Base-by-base conservation (phyloP, 1,140 invertebrate species). In the Protaetia brevitarsis region DNA sequence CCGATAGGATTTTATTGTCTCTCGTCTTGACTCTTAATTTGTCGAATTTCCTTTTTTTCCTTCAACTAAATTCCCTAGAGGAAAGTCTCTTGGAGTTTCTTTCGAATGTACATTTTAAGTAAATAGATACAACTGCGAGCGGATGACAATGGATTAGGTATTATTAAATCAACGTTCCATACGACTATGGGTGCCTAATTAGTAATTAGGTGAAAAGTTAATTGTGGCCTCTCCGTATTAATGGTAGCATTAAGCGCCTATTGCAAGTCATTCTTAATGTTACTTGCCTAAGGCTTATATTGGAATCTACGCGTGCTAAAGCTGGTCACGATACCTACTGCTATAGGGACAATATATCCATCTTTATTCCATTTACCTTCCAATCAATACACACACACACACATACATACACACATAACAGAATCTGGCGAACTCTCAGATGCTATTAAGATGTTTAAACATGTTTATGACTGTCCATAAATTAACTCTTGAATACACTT, bases 251-350 rank as follows among this genome's bases (percentile, higher is more conserved):
- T 19, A 10, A 11, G 23, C 13, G 51, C 23, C n/a, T 10, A 11
- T 10, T 56, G 51, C 51, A 56, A 56, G 51, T 56, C 51, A 56
- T 56, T 16, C 51, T 56, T 16, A 56, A 27, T 19, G 13, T n/a
- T n/a, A n/a, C 26, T 19, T 56, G 51, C 51, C 51, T 13, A 27
- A 4, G 51, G n/a, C 11, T 27, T 19, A 56, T 27, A n/a, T n/a
- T n/a, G n/a, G 26, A 11, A 56, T 2, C 11, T 27, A 19, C 51
- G 23, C 51, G 26, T 27, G 51, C 19, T 21, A 21, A 10, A 27
- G 31, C 31, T 27, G 11, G 51, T 56, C 51, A 56, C 51, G 51
- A 56, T 56, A 56, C 23, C 13, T 34, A n/a, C 5, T 56, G 10
- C 34, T 16, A 13, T 37, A 37, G 11, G 51, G 51, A 19, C 19